phyloP scores from a whole-genome alignment of 2,113 vertebrate species.

The Aspiorhynchus laticeps region DNA sequence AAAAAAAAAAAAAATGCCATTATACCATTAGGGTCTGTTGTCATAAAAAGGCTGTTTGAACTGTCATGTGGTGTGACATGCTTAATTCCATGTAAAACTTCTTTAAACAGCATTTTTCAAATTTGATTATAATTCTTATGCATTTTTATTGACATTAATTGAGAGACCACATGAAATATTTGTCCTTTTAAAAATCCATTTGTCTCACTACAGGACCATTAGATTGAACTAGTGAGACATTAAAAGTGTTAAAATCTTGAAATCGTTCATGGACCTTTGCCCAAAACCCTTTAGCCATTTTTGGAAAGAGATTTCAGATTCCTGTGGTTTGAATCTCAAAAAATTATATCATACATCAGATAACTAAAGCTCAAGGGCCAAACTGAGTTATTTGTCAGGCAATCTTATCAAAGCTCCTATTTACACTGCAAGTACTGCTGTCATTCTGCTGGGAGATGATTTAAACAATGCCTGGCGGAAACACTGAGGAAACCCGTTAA shows the following conservation, averaged over 20 bases:
- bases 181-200: neutral
- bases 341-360: neutral
- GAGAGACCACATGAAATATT: neutral
- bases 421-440: conserved; percentile 34
- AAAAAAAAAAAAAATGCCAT: neutral
- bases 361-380: neutral
- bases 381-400: conserved; percentile 20
- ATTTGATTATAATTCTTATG: neutral
- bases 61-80: neutral
- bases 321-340: neutral
- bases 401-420: conserved; percentile 41
- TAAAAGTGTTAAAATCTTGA: neutral
- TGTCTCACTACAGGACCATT: neutral
- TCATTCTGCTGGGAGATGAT: conserved; percentile 41
- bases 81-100: neutral
- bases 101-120: neutral
- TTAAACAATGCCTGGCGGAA: conserved; percentile 37
- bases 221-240: neutral
- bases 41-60: neutral
- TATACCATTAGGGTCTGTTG: neutral
- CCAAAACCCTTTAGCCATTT: neutral
- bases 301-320: neutral
- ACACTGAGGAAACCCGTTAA: conserved; percentile 43
- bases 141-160: neutral
- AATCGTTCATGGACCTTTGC: neutral